Conservation (phyloP, 1,140 invertebrate species). For the Solenopsis invicta region DNA sequence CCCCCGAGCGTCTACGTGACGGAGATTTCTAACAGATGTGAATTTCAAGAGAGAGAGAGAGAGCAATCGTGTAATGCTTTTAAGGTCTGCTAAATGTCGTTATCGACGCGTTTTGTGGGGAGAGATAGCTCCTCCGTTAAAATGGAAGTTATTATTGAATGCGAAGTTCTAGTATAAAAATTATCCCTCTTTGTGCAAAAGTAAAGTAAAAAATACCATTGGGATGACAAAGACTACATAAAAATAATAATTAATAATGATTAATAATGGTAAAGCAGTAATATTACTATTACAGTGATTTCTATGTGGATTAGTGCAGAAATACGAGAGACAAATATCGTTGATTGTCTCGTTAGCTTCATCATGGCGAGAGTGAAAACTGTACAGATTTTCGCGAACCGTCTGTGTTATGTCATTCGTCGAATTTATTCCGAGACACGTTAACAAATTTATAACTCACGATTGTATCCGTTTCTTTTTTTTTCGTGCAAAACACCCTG, state of each 20-base stretch:
- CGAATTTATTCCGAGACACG: not conserved
- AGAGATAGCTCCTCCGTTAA: not conserved
- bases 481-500: constrained; percentile 57
- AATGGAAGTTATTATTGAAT: not conserved
- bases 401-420: not conserved
- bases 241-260: constrained; percentile 8
- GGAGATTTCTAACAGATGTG: not conserved
- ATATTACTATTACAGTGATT: not conserved
- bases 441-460: constrained; percentile 1
- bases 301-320: not conserved
- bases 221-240: not conserved
- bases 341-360: not conserved
- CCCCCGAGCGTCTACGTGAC: not conserved
- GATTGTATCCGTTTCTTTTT: not conserved
- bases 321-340: constrained; percentile 24
- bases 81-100: not conserved
- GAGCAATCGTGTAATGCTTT: not conserved
- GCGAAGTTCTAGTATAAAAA: not conserved
- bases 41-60: not conserved
- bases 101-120: not conserved
- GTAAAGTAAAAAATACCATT: not conserved
- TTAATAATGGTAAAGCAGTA: not conserved
- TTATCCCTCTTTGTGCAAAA: not conserved
- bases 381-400: not conserved
- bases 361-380: not conserved